These are phyloP conservation scores for Lasiurus cinereus DNA, from an alignment of 2,113 vertebrate species.

Conservation along the genomic window DNA sequence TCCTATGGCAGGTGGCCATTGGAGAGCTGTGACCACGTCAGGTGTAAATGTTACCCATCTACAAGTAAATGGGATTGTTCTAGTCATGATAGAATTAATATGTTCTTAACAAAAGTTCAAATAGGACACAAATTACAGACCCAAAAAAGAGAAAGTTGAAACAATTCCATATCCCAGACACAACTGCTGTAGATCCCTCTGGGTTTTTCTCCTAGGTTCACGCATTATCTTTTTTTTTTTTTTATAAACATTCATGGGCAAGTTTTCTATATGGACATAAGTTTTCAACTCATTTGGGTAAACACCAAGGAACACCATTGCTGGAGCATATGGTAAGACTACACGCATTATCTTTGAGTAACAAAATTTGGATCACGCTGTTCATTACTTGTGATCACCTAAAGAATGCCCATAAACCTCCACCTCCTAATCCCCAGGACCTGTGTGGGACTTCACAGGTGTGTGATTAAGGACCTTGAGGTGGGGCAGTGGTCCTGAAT, in stretches of 20 bases:
- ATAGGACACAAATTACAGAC: not conserved
- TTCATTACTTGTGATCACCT: not conserved
- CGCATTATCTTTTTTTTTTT: too few relatives aligned
- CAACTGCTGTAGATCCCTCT: not conserved
- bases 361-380: not conserved
- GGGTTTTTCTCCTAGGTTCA: not conserved
- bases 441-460: not conserved
- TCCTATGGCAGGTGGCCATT: not conserved
- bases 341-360: not conserved
- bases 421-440: not conserved
- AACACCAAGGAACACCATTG: not conserved
- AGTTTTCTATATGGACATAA: not conserved
- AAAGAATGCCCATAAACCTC: not conserved
- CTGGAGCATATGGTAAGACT: not conserved
- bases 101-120: not conserved
- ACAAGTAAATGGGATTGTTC: not conserved
- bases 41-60: not conserved
- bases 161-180: not conserved
- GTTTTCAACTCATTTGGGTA: not conserved
- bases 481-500: not conserved
- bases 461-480: not conserved
- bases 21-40: rapidly evolving
- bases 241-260: not conserved
- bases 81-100: not conserved
- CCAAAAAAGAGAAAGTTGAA: not conserved